A percentile compares a stretch with the other conserved stretches of the same genome.
phyloP scores from a whole-genome alignment of 1,140 invertebrate species.

The Sitophilus oryzae region DNA sequence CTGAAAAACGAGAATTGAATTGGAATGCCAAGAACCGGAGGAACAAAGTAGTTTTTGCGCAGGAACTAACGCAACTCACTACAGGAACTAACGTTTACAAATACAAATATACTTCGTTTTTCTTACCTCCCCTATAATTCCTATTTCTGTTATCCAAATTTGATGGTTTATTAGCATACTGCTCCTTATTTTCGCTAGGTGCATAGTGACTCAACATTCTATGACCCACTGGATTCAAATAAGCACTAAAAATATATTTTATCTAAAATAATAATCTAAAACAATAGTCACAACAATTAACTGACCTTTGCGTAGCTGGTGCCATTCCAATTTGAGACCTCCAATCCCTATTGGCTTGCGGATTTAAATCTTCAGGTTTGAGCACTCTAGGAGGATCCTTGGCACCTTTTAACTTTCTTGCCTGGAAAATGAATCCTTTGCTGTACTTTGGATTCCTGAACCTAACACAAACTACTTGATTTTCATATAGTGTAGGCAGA shows the following conservation, averaged over 20 bases:
- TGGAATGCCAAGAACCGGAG: no score
- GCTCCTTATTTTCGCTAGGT: slow-evolving; percentile 21
- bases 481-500: slow-evolving; percentile 52
- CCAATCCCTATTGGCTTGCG: slow-evolving; percentile 63
- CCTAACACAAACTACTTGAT: slow-evolving; percentile 61
- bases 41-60: no score
- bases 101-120: slow-evolving; percentile 1
- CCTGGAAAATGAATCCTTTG: slow-evolving; percentile 70
- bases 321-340: slow-evolving; percentile 61
- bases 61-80: no score
- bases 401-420: slow-evolving; percentile 61
- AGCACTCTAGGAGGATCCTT: slow-evolving; percentile 68
- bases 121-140: slow-evolving; percentile 20
- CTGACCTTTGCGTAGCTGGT: slow-evolving; percentile 35
- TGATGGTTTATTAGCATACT: slow-evolving; percentile 29
- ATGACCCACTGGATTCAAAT: slow-evolving; percentile 59
- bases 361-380: slow-evolving; percentile 70
- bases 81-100: no score
- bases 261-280: not conserved
- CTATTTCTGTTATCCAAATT: slow-evolving; percentile 26
- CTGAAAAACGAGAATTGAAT: no score
- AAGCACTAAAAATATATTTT: slow-evolving; percentile 47
- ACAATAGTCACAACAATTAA: slow-evolving; percentile 1
- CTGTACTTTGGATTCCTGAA: slow-evolving; percentile 78
- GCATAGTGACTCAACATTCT: slow-evolving; percentile 53